Conservation (phyloP, 1,140 invertebrate species). For the Diabrotica virgifera region DNA sequence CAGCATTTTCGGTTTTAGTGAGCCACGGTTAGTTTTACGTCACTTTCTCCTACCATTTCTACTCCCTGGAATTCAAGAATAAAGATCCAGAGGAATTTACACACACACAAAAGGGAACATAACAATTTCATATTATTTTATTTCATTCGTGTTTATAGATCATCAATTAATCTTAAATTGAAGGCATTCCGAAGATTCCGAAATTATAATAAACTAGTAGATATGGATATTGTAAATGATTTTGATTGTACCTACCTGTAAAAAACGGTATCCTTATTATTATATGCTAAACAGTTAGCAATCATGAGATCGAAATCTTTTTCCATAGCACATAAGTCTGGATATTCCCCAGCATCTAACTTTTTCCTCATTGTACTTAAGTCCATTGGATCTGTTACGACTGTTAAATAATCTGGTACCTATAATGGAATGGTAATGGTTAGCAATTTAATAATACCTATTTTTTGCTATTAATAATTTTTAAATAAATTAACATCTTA, state of each 20-base stretch:
- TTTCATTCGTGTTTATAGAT: no score
- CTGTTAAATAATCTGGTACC: slow-evolving; percentile 89
- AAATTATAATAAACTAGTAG: neutral
- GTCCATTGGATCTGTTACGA: slow-evolving; percentile 95
- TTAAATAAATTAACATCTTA: no score
- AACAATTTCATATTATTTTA: no score
- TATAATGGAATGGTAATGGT: slow-evolving; percentile 38
- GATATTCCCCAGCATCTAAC: slow-evolving; percentile 74
- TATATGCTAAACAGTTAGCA: slow-evolving; percentile 91
- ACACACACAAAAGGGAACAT: no score
- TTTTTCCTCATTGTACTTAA: slow-evolving; percentile 87
- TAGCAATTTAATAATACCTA: neutral
- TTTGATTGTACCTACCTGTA: slow-evolving; percentile 49
- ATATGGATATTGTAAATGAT: no score
- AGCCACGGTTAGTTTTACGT: no score
- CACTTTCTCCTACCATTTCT: no score
- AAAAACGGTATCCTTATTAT: slow-evolving; percentile 89
- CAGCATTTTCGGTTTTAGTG: no score
- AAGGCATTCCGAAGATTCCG: neutral
- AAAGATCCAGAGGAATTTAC: no score
- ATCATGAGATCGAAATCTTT: slow-evolving; percentile 92
- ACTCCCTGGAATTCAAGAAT: no score
- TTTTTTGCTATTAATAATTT: neutral
- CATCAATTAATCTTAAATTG: no score
- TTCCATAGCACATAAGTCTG: slow-evolving; percentile 76